Conservation (phyloP, 1,140 invertebrate genomes). For the Drosophila pachea region DNA sequence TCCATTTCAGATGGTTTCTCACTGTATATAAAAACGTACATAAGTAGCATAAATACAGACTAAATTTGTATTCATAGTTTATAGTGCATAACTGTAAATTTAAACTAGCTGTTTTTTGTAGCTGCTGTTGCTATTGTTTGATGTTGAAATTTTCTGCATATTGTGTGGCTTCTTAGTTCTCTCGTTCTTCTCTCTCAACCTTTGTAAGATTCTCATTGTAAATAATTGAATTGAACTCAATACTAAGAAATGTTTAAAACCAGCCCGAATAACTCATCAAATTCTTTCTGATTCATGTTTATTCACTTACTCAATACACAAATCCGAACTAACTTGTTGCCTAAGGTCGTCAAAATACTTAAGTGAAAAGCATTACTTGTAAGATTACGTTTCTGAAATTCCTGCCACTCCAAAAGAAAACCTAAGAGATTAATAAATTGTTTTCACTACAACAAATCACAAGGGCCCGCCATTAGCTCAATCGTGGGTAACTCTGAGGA, state of each 20-base stretch:
- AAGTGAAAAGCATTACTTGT: slow-evolving; percentile 70
- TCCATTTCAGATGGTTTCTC: slow-evolving; percentile 16
- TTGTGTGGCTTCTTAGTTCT: slow-evolving; percentile 31
- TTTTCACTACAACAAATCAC: slow-evolving; percentile 36
- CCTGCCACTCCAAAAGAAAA: slow-evolving; percentile 46
- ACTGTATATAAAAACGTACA: slow-evolving; percentile 19
- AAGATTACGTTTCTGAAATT: slow-evolving; percentile 74
- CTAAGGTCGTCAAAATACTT: slow-evolving; percentile 77
- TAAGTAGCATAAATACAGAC: background rate
- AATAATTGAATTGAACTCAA: slow-evolving; percentile 35
- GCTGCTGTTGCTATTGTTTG: slow-evolving; percentile 51
- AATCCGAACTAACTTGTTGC: slow-evolving; percentile 75
- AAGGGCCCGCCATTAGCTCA: slow-evolving; percentile 76
- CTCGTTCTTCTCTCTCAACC: slow-evolving; percentile 17
- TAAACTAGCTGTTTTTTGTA: slow-evolving; percentile 47
- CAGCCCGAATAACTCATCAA: slow-evolving; percentile 62
- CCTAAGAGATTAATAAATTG: slow-evolving; percentile 69
- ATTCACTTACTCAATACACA: slow-evolving; percentile 73
- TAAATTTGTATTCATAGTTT: too few relatives aligned
- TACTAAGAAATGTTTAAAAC: slow-evolving; percentile 35
- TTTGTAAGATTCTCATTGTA: slow-evolving; percentile 29
- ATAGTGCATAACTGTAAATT: slow-evolving; percentile 11
- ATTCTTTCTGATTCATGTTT: slow-evolving; percentile 72
- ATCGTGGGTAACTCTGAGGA: slow-evolving; percentile 85
- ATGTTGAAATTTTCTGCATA: slow-evolving; percentile 19